These are phyloP conservation scores for Malacoraja senta DNA, from an alignment of 2,797 vertebrate genomes.

Conservation along the genomic window DNA sequence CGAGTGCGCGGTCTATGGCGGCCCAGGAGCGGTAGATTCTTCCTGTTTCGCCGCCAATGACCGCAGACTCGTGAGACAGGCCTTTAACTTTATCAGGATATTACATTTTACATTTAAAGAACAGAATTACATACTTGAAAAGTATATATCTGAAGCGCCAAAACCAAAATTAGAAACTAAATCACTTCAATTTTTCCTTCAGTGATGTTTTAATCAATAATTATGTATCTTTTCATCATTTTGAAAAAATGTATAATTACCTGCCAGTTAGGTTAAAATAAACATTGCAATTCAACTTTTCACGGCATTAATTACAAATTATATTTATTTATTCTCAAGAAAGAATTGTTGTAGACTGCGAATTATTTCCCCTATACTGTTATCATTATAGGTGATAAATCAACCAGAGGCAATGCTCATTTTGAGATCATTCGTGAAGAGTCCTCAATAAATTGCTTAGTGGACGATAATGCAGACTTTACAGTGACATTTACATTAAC, in stretches of 20 bases:
- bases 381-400: not conserved
- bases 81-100: not conserved
- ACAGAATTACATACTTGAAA: not conserved
- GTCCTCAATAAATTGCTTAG: not conserved
- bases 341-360: not conserved
- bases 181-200: not conserved
- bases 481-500: constrained; percentile 1
- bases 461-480: not conserved
- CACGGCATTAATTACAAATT: not conserved
- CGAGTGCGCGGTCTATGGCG: no score
- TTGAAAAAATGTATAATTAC: not conserved
- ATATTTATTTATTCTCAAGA: constrained; percentile 4
- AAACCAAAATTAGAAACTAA: not conserved
- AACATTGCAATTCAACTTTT: constrained; percentile 7
- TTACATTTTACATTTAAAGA: not conserved
- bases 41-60: no score
- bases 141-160: not conserved
- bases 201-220: not conserved
- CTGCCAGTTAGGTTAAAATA: not conserved
- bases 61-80: no score
- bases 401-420: not conserved
- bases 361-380: not conserved
- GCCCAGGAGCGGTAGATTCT: no score
- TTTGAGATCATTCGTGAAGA: not conserved
- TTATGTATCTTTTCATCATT: not conserved